Percentiles rank a stretch among this genome's conserved stretches.
These are phyloP conservation scores for Stichopus horrens DNA, from an alignment of 53 echinoderm and acorn worm species.

Conservation along the genomic window DNA sequence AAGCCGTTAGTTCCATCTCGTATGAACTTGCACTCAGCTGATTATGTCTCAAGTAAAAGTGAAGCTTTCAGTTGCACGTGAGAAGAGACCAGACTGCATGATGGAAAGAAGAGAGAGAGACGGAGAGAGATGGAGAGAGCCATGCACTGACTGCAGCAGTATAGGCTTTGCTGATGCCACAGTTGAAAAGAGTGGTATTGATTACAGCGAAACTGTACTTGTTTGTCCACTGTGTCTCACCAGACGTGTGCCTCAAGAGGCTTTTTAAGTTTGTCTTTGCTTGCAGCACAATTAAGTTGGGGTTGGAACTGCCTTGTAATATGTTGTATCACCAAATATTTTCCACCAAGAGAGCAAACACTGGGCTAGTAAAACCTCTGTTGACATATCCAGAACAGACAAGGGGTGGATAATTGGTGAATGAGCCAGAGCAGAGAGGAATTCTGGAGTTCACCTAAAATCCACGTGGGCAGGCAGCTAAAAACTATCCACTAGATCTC, in stretches of 20 bases:
- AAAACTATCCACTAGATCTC: too few species aligned
- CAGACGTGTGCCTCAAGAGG: slow-evolving; percentile 1
- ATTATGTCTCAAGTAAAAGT: slow-evolving; percentile 22
- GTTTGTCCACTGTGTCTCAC: neutral
- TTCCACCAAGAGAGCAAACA: slow-evolving; percentile 7
- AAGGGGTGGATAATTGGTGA: too few species aligned
- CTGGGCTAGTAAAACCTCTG: neutral
- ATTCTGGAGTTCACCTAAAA: too few species aligned
- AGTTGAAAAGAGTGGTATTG: slow-evolving; percentile 8
- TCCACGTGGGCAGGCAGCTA: too few species aligned
- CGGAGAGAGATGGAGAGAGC: neutral
- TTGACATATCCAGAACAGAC: neutral
- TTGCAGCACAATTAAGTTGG: neutral
- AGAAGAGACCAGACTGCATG: neutral
- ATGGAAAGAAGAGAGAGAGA: neutral
- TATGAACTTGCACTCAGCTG: slow-evolving; percentile 13
- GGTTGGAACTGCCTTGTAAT: neutral
- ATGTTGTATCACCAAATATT: slow-evolving; percentile 36
- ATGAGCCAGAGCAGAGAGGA: too few species aligned
- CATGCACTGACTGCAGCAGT: neutral
- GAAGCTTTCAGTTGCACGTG: neutral
- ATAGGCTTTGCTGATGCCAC: neutral
- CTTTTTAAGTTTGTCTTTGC: neutral
- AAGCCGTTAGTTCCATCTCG: neutral
- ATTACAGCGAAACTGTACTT: slow-evolving; percentile 19